Conservation (phyloP, 2,888 invertebrate species). For the Phortica okadai region DNA sequence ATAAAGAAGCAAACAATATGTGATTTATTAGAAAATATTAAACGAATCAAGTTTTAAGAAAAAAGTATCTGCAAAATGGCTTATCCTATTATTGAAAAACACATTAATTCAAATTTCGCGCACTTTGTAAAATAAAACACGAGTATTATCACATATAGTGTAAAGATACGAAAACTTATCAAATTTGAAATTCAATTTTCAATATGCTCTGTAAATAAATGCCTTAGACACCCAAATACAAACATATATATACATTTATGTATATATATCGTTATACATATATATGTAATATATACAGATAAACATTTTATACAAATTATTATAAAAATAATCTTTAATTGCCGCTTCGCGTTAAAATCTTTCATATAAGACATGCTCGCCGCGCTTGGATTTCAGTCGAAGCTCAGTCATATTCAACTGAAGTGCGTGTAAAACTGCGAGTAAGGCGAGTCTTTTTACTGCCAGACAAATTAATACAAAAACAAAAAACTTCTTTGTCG, state of each 20-base stretch:
- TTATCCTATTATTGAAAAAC: background rate
- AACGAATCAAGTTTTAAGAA: too few species aligned
- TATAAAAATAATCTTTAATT: background rate
- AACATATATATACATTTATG: background rate
- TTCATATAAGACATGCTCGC: background rate
- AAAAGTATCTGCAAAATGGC: too few species aligned
- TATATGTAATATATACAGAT: background rate
- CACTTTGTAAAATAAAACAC: background rate
- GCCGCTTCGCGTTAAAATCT: background rate
- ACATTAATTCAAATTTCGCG: background rate
- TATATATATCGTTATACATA: background rate
- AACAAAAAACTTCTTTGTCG: background rate
- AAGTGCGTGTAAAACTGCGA: too few species aligned
- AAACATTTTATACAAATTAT: background rate
- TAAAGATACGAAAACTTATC: slow-evolving; percentile 12
- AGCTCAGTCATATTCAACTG: background rate
- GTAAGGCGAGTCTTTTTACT: too few species aligned
- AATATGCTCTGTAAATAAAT: slow-evolving; percentile 16
- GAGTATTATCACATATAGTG: slow-evolving; percentile 1
- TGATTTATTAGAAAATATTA: background rate
- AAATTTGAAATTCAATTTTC: background rate
- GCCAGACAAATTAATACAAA: too few species aligned
- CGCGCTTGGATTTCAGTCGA: background rate
- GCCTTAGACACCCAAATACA: slow-evolving; percentile 1
- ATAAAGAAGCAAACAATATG: slow-evolving; percentile 39